A percentile compares a stretch with the other conserved stretches of the same genome.
Conservation (phyloP, 2,113 vertebrate genomes). For the Hyaena hyaena region DNA sequence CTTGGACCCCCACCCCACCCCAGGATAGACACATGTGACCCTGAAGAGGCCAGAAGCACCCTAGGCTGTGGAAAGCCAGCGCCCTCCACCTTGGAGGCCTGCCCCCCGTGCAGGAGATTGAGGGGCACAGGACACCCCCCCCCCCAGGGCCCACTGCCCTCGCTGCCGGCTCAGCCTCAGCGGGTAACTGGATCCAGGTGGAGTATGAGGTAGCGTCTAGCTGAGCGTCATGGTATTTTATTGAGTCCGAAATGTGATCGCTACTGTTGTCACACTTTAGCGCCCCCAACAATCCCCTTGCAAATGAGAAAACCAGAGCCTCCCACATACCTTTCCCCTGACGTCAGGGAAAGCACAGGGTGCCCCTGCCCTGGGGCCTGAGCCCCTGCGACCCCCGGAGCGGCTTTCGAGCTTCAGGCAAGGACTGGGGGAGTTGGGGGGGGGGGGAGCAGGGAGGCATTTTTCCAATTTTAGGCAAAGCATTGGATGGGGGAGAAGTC, state of each 20-base stretch:
- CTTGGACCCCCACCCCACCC: neutral
- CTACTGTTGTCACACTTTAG: constrained; percentile 87
- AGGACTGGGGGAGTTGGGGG: neutral
- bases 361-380: constrained; percentile 66
- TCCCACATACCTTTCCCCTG: constrained; percentile 85
- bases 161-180: constrained; percentile 42
- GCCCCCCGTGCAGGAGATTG: accelerated
- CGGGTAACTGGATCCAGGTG: constrained; percentile 81
- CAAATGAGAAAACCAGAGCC: constrained; percentile 88
- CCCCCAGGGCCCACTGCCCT: constrained; percentile 57
- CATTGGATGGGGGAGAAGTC: neutral
- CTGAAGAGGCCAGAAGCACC: neutral
- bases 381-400: constrained; percentile 6
- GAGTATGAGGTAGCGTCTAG: constrained; percentile 91
- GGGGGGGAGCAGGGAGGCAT: neutral
- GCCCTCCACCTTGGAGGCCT: neutral
- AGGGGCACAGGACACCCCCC: neutral
- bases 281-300: constrained; percentile 85
- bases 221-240: constrained; percentile 85
- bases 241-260: constrained; percentile 88
- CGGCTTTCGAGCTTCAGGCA: constrained; percentile 24
- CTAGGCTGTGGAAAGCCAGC: neutral
- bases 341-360: constrained; percentile 64
- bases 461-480: constrained; percentile 42
- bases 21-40: neutral